A percentile compares a stretch with the other conserved stretches of the same genome.
Conservation (phyloP, 2,797 vertebrate species). For the Rhinophrynus dorsalis region DNA sequence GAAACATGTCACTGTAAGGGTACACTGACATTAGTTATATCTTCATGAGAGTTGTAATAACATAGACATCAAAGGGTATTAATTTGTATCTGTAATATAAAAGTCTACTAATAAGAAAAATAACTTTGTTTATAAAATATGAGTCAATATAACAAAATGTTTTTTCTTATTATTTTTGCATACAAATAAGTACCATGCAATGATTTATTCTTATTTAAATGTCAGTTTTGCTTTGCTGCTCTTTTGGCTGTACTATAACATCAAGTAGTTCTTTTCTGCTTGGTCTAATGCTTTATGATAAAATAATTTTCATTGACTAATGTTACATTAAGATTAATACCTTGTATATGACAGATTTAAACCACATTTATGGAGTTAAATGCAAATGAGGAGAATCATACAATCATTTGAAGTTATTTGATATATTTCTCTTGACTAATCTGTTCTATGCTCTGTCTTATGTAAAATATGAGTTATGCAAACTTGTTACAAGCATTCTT, state of each 20-base stretch:
- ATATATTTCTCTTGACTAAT: slow-evolving; percentile 48
- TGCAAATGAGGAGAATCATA: slow-evolving; percentile 35
- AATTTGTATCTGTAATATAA: slow-evolving; percentile 3
- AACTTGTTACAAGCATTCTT: slow-evolving; percentile 42
- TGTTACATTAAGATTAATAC: slow-evolving; percentile 47
- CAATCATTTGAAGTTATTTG: slow-evolving; percentile 38
- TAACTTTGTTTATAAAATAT: slow-evolving; percentile 35
- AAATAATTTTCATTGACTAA: slow-evolving; percentile 46
- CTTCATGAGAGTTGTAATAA: too few relatives aligned
- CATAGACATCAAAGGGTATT: neutral
- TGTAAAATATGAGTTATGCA: slow-evolving; percentile 49
- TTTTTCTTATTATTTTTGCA: slow-evolving; percentile 34
- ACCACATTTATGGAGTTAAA: slow-evolving; percentile 40
- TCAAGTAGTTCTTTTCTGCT: slow-evolving; percentile 28
- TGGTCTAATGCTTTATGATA: slow-evolving; percentile 42
- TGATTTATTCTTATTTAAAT: slow-evolving; percentile 48
- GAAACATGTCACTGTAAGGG: too few relatives aligned
- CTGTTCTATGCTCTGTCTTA: slow-evolving; percentile 38
- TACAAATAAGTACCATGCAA: slow-evolving; percentile 4
- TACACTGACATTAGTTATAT: too few relatives aligned
- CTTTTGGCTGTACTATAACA: slow-evolving; percentile 18
- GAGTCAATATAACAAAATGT: neutral
- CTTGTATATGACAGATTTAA: slow-evolving; percentile 18
- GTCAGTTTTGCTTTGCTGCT: slow-evolving; percentile 42
- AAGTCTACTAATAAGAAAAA: slow-evolving; percentile 13